Conservation (phyloP, 2,113 vertebrate genomes). For the Panthera leo region DNA sequence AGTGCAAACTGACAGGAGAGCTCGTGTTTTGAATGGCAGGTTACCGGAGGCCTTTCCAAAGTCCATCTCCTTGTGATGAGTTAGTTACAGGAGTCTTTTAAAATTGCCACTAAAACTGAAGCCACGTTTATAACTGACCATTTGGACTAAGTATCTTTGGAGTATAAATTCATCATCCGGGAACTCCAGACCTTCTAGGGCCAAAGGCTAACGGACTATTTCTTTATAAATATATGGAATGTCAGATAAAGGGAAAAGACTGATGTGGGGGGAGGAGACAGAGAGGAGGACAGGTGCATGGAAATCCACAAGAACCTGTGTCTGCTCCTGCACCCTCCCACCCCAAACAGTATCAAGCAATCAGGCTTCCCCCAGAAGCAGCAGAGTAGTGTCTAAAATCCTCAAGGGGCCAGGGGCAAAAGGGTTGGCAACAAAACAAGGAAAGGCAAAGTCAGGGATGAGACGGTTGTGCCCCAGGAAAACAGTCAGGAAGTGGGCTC, state of each 20-base stretch:
- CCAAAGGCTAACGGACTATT: slow-evolving; percentile 57
- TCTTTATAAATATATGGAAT: slow-evolving; percentile 45
- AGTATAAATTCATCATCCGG: slow-evolving; percentile 52
- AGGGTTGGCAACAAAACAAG: background rate
- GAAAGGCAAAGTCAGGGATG: background rate
- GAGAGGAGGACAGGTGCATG: background rate
- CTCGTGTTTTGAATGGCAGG: background rate
- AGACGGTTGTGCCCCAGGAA: background rate
- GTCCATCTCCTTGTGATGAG: background rate
- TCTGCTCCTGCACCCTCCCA: rapidly evolving
- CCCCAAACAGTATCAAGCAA: background rate
- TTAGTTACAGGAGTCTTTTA: slow-evolving; percentile 40
- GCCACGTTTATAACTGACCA: slow-evolving; percentile 53
- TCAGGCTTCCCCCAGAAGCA: background rate
- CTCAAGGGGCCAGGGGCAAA: background rate
- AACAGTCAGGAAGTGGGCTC: background rate
- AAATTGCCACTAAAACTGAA: slow-evolving; percentile 58
- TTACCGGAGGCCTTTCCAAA: slow-evolving; percentile 12
- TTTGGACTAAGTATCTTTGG: slow-evolving; percentile 58
- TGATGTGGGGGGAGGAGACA: background rate
- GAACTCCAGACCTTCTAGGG: slow-evolving; percentile 40
- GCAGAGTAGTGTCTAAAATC: slow-evolving; percentile 34
- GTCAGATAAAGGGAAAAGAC: slow-evolving; percentile 10
- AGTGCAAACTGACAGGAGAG: background rate
- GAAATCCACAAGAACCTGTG: background rate